Conservation (phyloP, 2,888 invertebrate species). For the Flexamia atlantica region DNA sequence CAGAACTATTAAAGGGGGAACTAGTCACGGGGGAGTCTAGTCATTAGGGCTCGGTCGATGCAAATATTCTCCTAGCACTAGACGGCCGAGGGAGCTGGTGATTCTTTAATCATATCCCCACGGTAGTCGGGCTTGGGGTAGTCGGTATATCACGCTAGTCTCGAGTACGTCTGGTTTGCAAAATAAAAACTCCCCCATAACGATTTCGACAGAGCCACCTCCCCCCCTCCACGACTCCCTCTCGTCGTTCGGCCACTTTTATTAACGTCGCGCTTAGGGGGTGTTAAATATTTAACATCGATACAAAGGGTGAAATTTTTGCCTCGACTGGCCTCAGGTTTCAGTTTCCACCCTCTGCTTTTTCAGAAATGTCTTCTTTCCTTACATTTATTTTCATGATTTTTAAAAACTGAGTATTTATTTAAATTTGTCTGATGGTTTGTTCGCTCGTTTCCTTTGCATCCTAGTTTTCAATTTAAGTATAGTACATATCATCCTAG, state of each 20-base stretch:
- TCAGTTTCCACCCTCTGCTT: not conserved
- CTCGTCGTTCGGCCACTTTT: conserved; percentile 46
- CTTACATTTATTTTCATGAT: too few species aligned
- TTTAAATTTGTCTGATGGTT: too few species aligned
- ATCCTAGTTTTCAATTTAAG: too few species aligned
- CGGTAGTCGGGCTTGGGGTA: conserved; percentile 43
- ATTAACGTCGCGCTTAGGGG: conserved; percentile 46
- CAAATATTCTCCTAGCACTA: conserved; percentile 54
- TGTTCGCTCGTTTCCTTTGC: too few species aligned
- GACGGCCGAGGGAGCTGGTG: not conserved
- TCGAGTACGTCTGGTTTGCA: conserved; percentile 43
- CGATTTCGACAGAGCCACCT: conserved; percentile 40
- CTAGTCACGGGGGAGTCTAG: conserved; percentile 33
- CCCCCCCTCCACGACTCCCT: not conserved
- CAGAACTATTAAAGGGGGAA: conserved; percentile 42
- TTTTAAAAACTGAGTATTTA: too few species aligned
- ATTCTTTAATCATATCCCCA: conserved; percentile 35
- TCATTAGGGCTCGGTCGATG: conserved; percentile 43
- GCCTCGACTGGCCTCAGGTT: not conserved
- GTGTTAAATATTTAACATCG: conserved; percentile 58
- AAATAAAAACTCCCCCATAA: conserved; percentile 57
- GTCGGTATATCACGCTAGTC: conserved; percentile 16
- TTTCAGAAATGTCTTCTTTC: not conserved
- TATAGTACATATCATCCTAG: too few species aligned
- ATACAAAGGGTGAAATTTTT: conserved; percentile 57